Conservation (phyloP, 2,113 vertebrate species). For the Craseonycteris thonglongyai region DNA sequence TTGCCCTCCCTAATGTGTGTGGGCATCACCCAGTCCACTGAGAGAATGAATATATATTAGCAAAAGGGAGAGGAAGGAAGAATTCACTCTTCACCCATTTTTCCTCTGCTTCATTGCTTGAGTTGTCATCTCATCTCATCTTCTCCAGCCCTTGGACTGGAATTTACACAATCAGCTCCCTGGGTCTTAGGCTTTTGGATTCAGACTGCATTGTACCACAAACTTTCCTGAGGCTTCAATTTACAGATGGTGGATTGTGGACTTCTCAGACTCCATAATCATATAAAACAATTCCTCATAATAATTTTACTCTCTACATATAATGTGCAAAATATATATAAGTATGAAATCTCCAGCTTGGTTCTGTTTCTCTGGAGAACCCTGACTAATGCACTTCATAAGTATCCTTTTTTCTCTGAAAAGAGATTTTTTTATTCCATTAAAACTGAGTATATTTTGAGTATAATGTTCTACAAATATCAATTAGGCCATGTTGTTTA, state of each 20-base stretch:
- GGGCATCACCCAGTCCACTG: neutral
- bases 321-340: neutral
- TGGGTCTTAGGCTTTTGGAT: neutral
- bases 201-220: neutral
- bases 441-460: neutral
- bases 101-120: neutral
- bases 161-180: neutral
- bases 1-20: neutral
- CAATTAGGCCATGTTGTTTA: neutral
- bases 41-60: neutral
- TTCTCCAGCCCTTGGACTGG: neutral
- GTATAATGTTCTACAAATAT: neutral
- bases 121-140: neutral
- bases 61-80: neutral
- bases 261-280: neutral
- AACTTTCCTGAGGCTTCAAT: neutral
- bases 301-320: neutral
- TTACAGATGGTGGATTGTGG: neutral
- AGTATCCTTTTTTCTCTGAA: neutral
- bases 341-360: no score
- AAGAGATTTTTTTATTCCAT: neutral
- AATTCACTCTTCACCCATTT: neutral
- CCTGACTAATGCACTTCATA: neutral
- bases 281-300: neutral
- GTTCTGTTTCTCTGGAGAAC: neutral